A percentile compares a stretch with the other conserved stretches of the same genome.
Conservation (phyloP, 2,113 vertebrate genomes). For the Petrocephalus microphthalmus region DNA sequence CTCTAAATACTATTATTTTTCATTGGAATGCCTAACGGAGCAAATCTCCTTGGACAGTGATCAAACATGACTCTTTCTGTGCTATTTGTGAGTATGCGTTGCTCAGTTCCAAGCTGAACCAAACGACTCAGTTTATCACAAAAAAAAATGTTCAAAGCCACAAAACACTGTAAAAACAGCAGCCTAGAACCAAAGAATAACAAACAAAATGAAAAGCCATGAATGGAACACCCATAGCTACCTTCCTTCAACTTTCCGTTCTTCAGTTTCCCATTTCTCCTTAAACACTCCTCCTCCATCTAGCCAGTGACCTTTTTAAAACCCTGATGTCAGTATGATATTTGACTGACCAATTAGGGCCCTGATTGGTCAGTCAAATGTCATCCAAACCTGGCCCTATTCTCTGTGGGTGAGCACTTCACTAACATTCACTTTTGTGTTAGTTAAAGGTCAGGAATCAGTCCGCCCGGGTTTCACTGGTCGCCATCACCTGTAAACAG, state of each 20-base stretch:
- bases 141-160: not conserved
- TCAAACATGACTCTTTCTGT: not conserved
- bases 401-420: not conserved
- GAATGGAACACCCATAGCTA: not conserved
- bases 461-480: not conserved
- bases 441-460: not conserved
- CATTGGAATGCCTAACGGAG: not conserved
- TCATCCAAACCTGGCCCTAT: not conserved
- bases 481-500: not conserved
- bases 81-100: not conserved
- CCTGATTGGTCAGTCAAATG: not conserved
- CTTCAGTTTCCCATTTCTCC: not conserved
- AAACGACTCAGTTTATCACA: not conserved
- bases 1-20: not conserved
- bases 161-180: not conserved
- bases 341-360: not conserved
- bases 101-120: not conserved
- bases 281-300: not conserved
- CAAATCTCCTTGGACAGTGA: not conserved
- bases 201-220: not conserved
- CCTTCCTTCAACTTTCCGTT: not conserved
- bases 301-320: not conserved
- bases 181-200: not conserved
- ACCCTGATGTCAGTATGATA: not conserved
- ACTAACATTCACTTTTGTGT: not conserved